Evolutionary conservation across 2,888 invertebrate species (phyloP).

Genomic region (Phasia obesa): DNA sequence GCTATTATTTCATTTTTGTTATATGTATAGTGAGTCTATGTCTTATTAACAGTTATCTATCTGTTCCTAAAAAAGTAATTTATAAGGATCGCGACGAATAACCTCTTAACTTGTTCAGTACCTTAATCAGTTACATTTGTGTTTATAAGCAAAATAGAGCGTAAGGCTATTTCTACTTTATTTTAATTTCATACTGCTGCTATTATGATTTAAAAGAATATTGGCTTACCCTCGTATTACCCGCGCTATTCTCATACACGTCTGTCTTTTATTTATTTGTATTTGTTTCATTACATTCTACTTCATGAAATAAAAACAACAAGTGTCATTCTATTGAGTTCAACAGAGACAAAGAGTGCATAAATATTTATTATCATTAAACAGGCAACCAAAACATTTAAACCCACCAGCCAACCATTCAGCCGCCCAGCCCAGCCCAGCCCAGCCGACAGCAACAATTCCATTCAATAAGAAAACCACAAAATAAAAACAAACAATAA

Average conservation of each 20-base stretch:
- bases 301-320: slow-evolving; percentile 11
- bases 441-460: background rate
- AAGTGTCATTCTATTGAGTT: slow-evolving; percentile 23
- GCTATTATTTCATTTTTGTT: too few relatives aligned
- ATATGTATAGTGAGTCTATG: too few relatives aligned
- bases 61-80: too few relatives aligned
- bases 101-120: too few relatives aligned
- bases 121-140: too few relatives aligned
- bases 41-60: too few relatives aligned
- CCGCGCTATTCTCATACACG: background rate
- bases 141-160: too few relatives aligned
- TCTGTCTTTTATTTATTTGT: background rate
- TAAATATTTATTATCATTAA: slow-evolving; percentile 53
- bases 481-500: background rate
- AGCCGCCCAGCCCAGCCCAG: too few relatives aligned
- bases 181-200: too few relatives aligned
- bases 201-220: too few relatives aligned
- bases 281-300: slow-evolving; percentile 16
- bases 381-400: slow-evolving; percentile 22
- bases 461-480: slow-evolving; percentile 8
- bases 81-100: too few relatives aligned
- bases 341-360: slow-evolving; percentile 27
- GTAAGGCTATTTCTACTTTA: too few relatives aligned
- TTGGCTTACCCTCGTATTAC: background rate
- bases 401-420: background rate